These are phyloP conservation scores for Ovis aries DNA, from an alignment of 2,113 vertebrate species.

Conservation along the genomic window DNA sequence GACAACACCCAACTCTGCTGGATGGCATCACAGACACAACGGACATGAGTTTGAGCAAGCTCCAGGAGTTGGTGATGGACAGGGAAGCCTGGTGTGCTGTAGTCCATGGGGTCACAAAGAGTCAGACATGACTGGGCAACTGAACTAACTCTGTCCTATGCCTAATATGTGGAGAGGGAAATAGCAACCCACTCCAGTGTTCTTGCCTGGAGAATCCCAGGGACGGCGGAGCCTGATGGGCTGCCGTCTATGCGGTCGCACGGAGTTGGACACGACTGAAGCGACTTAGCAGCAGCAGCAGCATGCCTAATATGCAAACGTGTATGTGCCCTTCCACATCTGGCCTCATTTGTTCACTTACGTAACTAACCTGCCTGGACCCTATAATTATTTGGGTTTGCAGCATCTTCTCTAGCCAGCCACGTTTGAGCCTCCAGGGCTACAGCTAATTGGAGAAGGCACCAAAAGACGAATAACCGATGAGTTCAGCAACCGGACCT, in stretches of 20 bases:
- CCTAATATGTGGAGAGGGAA: neutral
- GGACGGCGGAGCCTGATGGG: fast-evolving
- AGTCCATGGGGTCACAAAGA: neutral
- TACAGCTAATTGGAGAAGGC: neutral
- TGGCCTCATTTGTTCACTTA: neutral
- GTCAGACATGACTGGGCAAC: neutral
- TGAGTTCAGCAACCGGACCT: neutral
- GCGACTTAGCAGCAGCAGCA: neutral
- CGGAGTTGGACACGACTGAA: fast-evolving
- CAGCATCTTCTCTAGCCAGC: neutral
- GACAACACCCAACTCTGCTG: neutral
- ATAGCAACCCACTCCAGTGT: neutral
- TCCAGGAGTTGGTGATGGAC: neutral
- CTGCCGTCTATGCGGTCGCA: neutral
- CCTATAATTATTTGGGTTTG: neutral
- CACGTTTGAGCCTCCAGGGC: neutral
- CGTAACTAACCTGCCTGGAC: neutral
- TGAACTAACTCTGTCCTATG: neutral
- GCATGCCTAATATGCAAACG: fast-evolving
- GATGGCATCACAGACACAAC: neutral
- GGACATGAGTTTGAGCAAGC: neutral
- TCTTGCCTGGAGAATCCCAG: neutral
- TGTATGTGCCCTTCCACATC: neutral
- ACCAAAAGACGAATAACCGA: fast-evolving
- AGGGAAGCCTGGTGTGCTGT: neutral